Base-by-base conservation (phyloP, 2,113 vertebrate genomes). In the Scytalopus superciliaris region DNA sequence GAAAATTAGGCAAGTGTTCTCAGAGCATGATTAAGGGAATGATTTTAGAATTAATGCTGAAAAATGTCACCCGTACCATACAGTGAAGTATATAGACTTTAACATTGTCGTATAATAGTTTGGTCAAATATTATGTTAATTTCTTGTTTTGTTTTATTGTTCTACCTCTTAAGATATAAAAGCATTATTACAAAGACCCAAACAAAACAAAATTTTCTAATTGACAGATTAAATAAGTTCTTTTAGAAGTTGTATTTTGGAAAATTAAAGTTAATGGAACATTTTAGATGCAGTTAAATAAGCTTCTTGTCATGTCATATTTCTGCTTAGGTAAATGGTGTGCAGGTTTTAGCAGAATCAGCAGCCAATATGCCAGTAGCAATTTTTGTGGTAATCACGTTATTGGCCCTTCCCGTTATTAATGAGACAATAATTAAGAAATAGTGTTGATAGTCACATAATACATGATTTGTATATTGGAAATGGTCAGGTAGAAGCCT, bases 361-460 rank as follows among this genome's bases (percentile, higher is more conserved):
- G 99, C 99, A 99, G 97, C 96, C 98, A 97, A 42, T 96, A 93
- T 95, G 95, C 97, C 96, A 89, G 74, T 44, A 95, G 98, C 97
- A 97, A 89, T 98, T 98, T 98, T 98, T 97, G 97, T 97, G 95
- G 97, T 92, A 97, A 97, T 96, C 95, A 89, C 96, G 53, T 93
- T 98, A 98, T 98, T 98, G 97, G 97, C 97, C 96, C 97, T 97
- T 94, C 84, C 85, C 93, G 91, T 98, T 99, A 98, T 99, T 99
- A 99, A 99, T 98, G 98, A 98, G 98, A 97, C 98, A 97, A 97
- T 98, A 98, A 99, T 99, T 98, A 98, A 98, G 98, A 98, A 98
- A 98, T 98, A 98, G 97, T 97, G 97, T 98, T 98, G 95, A 95
- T 97, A 96, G 97, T 97, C 97, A 97, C 98, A 97, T 98, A 98